Base-by-base conservation (phyloP, 2,888 invertebrate species). In the Eretmocerus hayati region DNA sequence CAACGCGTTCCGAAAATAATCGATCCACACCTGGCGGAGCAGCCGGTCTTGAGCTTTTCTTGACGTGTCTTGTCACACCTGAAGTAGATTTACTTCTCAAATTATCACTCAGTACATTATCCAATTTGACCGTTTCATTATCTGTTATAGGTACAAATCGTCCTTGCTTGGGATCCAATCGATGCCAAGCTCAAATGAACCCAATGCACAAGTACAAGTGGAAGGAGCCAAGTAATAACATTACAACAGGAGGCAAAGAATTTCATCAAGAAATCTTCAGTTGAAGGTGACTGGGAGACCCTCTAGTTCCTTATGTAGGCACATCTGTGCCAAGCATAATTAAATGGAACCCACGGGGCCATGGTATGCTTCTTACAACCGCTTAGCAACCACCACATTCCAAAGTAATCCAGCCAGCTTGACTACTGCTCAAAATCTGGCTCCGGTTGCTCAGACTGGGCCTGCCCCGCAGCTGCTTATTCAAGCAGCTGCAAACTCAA, bases 301-400 rank as follows among this genome's bases (percentile, higher is more conserved):
- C 41, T 44, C 22, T 13, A 23, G 23, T 3, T 38, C 13, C 33
- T 6, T 6, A 30, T 2, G 39, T 18, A 11, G 47, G 53, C 53
- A 53, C 53, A 38, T 9, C 11, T 16, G 53, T 53, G 53, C 53
- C 49, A 32, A 37, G 42, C 20, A 20, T 41, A 33, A 21, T 42
- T 54, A 54, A 76, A 90, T 90, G 89, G 90, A 90, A 84, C 89
- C 89, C 72, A 87, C 86, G 74, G 87, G 87, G 77, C 87, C 89
- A 77, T 90, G 90, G 90, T 85, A 85, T 74, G 79, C 83, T 70
- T 84, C 87, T 62, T 89, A 89, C 79, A 88, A 88, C 76, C 84
- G 89, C 65, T 76, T 89, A 73, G 80, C 85, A 59, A 80, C 81
- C 62, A 81, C 62, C 15, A 59, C 69, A 75, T 84, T 71, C 76